Evolutionary conservation across 2,797 vertebrate species (phyloP).

Genomic region (Darevskia nairensis): DNA sequence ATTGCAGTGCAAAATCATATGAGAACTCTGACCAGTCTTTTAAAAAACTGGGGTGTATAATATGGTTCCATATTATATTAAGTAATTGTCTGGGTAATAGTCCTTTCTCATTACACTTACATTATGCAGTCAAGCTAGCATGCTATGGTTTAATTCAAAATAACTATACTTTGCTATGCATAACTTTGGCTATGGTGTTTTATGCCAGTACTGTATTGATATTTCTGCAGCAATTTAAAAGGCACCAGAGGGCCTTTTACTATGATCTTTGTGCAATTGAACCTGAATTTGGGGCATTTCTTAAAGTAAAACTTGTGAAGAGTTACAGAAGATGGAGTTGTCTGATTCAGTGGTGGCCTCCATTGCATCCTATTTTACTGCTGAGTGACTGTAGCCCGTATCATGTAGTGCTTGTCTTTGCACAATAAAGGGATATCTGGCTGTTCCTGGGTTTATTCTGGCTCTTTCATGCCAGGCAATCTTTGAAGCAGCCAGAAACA

Average conservation of each 20-base stretch:
- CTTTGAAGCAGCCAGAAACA: not conserved
- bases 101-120: not conserved
- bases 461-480: not conserved
- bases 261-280: not conserved
- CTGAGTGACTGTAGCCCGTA: not conserved
- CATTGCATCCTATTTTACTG: not conserved
- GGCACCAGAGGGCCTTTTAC: not conserved
- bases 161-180: not conserved
- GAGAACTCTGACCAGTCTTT: not conserved
- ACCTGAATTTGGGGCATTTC: not conserved
- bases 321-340: not conserved
- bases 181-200: not conserved
- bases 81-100: not conserved
- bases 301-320: not conserved
- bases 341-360: not conserved
- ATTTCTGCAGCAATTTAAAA: not conserved
- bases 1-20: not conserved
- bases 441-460: not conserved
- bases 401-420: not conserved
- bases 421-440: not conserved
- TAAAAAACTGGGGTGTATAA: not conserved
- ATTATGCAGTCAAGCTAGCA: not conserved
- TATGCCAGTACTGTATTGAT: not conserved
- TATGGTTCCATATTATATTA: not conserved
- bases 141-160: not conserved